Percentiles rank a stretch among this genome's conserved stretches.
Evolutionary conservation across 1,140 invertebrate genomes (phyloP).

Genomic region (Aplysia californica): DNA sequence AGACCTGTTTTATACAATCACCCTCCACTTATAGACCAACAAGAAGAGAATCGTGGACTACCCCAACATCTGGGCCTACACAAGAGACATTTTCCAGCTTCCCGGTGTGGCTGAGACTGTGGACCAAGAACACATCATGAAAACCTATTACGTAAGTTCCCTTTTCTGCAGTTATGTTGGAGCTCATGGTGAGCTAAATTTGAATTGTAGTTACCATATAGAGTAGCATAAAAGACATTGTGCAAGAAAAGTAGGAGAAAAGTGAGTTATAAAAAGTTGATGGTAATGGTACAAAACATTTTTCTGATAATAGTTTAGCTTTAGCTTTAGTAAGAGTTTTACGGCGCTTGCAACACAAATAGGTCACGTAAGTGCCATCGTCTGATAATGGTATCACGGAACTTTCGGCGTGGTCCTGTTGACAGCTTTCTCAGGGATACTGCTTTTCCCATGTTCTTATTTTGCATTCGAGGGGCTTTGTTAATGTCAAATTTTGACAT

Average conservation of each 20-base stretch:
- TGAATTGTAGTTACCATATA: not conserved
- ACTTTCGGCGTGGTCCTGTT: no score
- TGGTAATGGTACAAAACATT: not conserved
- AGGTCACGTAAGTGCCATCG: not conserved
- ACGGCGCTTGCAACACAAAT: no score
- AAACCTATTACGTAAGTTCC: conserved; percentile 55
- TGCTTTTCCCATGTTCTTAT: not conserved
- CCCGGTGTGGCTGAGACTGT: conserved; percentile 55
- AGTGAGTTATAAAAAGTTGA: no score
- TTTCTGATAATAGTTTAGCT: not conserved
- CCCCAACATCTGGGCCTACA: conserved; percentile 58
- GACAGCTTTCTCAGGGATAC: not conserved
- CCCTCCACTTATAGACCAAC: conserved; percentile 45
- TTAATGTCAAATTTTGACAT: not conserved
- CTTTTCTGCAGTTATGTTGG: not conserved
- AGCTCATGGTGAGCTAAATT: not conserved
- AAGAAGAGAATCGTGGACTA: conserved; percentile 61
- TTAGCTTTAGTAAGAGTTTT: no score
- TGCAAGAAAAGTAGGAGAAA: not conserved
- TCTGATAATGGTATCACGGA: no score
- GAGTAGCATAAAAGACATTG: not conserved
- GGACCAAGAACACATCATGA: conserved; percentile 57
- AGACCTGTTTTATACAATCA: no score
- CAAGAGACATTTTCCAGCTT: conserved; percentile 59
- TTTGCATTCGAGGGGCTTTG: not conserved